phyloP scores from a whole-genome alignment of 2,888 invertebrate species.

The Calliphora vomitoria region DNA sequence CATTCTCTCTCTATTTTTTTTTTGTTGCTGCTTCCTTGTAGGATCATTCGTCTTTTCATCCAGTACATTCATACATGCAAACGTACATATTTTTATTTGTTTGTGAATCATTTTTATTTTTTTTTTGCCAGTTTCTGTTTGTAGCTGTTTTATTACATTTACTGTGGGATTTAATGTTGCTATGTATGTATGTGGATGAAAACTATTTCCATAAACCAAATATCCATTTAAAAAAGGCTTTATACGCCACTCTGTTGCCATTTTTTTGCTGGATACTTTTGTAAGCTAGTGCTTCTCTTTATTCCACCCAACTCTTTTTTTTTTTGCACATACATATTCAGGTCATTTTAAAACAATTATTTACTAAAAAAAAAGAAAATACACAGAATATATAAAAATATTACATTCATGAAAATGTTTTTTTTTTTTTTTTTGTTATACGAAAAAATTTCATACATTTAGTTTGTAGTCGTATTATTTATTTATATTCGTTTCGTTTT shows the following conservation, averaged over 20 bases:
- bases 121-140: constrained; percentile 29
- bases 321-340: constrained; percentile 60
- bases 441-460: constrained; percentile 55
- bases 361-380: constrained; percentile 41
- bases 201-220: constrained; percentile 75
- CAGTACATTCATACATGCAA: constrained; percentile 30
- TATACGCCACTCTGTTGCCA: constrained; percentile 37
- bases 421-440: constrained; percentile 62
- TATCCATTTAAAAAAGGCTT: constrained; percentile 71
- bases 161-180: constrained; percentile 59
- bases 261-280: constrained; percentile 35
- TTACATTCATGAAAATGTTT: constrained; percentile 70
- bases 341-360: constrained; percentile 76
- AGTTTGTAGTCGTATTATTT: constrained; percentile 44
- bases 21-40: constrained; percentile 54
- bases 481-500: constrained; percentile 40
- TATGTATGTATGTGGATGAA: constrained; percentile 48
- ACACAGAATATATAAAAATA: constrained; percentile 34
- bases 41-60: constrained; percentile 68
- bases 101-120: constrained; percentile 44
- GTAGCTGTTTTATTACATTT: constrained; percentile 59
- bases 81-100: constrained; percentile 62
- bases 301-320: not conserved
- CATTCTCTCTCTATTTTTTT: constrained; percentile 23
- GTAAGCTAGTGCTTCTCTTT: constrained; percentile 6